Evolutionary conservation across 2,888 invertebrate genomes (phyloP), one percentile per base, ranked within the genome.

Genomic region (Dynastes grantii): DNA sequence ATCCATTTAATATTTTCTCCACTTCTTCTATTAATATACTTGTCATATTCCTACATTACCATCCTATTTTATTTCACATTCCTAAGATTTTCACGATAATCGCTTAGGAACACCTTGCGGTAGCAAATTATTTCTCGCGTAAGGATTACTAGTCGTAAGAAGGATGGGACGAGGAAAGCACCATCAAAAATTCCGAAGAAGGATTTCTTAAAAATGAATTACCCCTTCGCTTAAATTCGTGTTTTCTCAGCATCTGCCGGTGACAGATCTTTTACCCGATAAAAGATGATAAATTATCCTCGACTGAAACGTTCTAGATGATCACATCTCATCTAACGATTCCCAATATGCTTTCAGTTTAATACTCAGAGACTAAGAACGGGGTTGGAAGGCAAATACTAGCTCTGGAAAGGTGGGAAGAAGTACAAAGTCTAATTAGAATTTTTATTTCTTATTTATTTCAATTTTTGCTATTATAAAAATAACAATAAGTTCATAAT

Each of bases 401-500:
- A 45, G 11, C 16, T 22, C 8, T n/a, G 29, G 13, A 3, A 32
- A 9, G 32, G 27, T 29, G 9, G 5, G 27, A 32, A 32, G 8
- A 29, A 29, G 32, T 5, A 3, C 29, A 63, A 32, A 13, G 9
- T 32, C 32, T 32, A 63, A 29, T 27, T 63, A 63, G 32, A 63
- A 29, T 9, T 63, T 32, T 32, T 29, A 37, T 37, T 37, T 37
- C 32, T 63, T 63, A 13, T 51, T 58, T 11, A 58, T 55, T 53
- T 22, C 29, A 11, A 40, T 73, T 58, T 58, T 58, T 58, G 58
- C 73, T 73, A 58, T 70, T 73, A 73, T 58, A 73, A 73, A 73
- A 73, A 73, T 73, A 73, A 73, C 73, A 73, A 58, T 73, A 37
- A 37, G 5, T 37, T 61, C 55, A 58, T 49, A 58, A 45, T 45